These are phyloP conservation scores for Hydroisotoma schaefferi DNA, from an alignment of 2,888 invertebrate genomes.

Conservation along the genomic window DNA sequence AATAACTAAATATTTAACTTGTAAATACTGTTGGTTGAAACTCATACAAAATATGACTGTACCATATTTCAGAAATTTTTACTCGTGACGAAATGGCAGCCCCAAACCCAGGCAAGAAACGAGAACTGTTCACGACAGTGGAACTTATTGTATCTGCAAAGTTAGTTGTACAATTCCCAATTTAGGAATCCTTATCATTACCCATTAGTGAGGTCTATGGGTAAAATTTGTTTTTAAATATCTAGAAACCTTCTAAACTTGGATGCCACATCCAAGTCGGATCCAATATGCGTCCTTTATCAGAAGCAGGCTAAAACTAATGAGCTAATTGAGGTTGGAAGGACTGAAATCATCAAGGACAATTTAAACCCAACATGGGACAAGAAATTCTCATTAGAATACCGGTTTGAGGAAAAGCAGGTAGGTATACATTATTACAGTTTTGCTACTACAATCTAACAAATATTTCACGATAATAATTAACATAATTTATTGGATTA, in stretches of 20 bases:
- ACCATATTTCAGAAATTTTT: too few relatives aligned
- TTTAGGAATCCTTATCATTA: too few relatives aligned
- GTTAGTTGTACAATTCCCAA: too few relatives aligned
- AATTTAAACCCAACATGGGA: constrained; percentile 53
- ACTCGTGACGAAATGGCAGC: too few relatives aligned
- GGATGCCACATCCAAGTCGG: constrained; percentile 44
- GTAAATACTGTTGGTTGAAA: too few relatives aligned
- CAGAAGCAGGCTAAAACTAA: constrained; percentile 37
- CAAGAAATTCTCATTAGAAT: constrained; percentile 53
- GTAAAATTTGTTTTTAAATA: neutral
- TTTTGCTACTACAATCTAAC: too few relatives aligned
- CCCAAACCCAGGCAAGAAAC: too few relatives aligned
- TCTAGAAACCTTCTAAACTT: constrained; percentile 35
- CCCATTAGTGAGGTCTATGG: too few relatives aligned
- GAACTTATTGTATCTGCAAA: too few relatives aligned
- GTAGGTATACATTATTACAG: constrained; percentile 12
- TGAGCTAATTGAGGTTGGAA: constrained; percentile 48
- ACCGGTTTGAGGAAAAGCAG: constrained; percentile 54
- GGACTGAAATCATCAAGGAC: constrained; percentile 51
- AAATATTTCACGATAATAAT: neutral
- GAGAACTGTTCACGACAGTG: too few relatives aligned
- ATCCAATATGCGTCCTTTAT: constrained; percentile 53
- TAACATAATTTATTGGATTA: constrained; percentile 11
- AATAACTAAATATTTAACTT: too few relatives aligned
- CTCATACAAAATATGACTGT: too few relatives aligned